Evolutionary conservation across 2,888 invertebrate genomes (phyloP).

Genomic region (Germaria angustata): DNA sequence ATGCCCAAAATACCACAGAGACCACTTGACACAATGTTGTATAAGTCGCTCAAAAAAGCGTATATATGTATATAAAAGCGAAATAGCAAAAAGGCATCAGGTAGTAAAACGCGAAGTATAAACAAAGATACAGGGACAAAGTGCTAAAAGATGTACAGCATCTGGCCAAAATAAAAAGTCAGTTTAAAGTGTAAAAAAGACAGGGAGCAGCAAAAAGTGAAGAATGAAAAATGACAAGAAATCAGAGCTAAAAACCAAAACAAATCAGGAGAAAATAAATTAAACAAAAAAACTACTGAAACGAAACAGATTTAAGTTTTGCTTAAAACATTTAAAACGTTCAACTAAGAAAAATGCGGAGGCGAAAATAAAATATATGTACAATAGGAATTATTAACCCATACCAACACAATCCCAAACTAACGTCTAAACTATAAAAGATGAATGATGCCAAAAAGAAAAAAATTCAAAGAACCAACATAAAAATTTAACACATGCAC

Average conservation of each 20-base stretch:
- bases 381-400: background rate
- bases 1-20: constrained; percentile 49
- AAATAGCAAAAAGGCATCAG: constrained; percentile 41
- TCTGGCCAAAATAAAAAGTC: constrained; percentile 6
- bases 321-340: constrained; percentile 13
- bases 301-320: constrained; percentile 55
- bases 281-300: constrained; percentile 47
- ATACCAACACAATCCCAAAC: constrained; percentile 63
- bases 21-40: constrained; percentile 65
- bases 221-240: constrained; percentile 28
- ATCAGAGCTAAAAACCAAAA: constrained; percentile 49
- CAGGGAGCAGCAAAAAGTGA: background rate
- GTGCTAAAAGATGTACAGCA: constrained; percentile 46
- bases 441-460: constrained; percentile 67
- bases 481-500: constrained; percentile 25
- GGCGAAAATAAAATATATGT: background rate
- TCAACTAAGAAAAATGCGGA: background rate
- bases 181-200: background rate
- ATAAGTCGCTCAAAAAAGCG: constrained; percentile 41
- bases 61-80: background rate
- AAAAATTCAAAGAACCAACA: constrained; percentile 44
- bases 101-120: constrained; percentile 26
- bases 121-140: constrained; percentile 36
- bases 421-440: constrained; percentile 55
- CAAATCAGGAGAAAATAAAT: constrained; percentile 59